A percentile compares a stretch with the other conserved stretches of the same genome.
Evolutionary conservation across 2,797 vertebrate genomes (phyloP).

Genomic region (Champsocephalus gunnari): DNA sequence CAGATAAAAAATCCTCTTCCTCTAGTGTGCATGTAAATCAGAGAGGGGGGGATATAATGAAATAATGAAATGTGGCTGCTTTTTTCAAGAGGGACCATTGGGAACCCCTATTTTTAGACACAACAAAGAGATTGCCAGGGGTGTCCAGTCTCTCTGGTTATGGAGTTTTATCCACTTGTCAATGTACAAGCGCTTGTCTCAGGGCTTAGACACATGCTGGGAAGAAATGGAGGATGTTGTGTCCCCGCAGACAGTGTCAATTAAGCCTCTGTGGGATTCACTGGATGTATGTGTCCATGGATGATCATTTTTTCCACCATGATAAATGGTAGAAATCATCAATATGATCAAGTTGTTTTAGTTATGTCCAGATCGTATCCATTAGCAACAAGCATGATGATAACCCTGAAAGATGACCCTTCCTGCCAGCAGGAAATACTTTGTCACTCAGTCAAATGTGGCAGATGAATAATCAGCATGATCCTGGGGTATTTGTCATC

Average conservation of each 20-base stretch:
- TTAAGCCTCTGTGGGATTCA: slow-evolving; percentile 50
- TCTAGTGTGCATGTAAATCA: slow-evolving; percentile 78
- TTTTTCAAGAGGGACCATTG: slow-evolving; percentile 63
- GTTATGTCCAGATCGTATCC: slow-evolving; percentile 22
- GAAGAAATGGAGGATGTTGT: slow-evolving; percentile 55
- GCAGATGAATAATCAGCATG: slow-evolving; percentile 79
- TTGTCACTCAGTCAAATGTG: slow-evolving; percentile 74
- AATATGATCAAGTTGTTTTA: slow-evolving; percentile 40
- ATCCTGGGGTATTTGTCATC: slow-evolving; percentile 76
- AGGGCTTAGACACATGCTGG: slow-evolving; percentile 56
- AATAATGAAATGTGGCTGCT: slow-evolving; percentile 73
- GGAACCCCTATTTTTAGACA: slow-evolving; percentile 81
- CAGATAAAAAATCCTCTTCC: slow-evolving; percentile 69
- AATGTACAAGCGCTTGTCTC: slow-evolving; percentile 56
- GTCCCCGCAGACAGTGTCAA: slow-evolving; percentile 62
- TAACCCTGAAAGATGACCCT: slow-evolving; percentile 68
- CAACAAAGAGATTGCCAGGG: slow-evolving; percentile 81
- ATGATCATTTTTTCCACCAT: slow-evolving; percentile 36
- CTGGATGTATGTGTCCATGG: slow-evolving; percentile 42
- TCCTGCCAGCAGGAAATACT: slow-evolving; percentile 66
- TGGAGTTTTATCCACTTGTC: slow-evolving; percentile 71
- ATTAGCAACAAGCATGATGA: slow-evolving; percentile 39
- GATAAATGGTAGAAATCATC: slow-evolving; percentile 42
- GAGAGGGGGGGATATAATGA: slow-evolving; percentile 68
- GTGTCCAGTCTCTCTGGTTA: slow-evolving; percentile 76